Evolutionary conservation across 2,113 vertebrate species (phyloP).

Genomic region (Pterocles burchelli): DNA sequence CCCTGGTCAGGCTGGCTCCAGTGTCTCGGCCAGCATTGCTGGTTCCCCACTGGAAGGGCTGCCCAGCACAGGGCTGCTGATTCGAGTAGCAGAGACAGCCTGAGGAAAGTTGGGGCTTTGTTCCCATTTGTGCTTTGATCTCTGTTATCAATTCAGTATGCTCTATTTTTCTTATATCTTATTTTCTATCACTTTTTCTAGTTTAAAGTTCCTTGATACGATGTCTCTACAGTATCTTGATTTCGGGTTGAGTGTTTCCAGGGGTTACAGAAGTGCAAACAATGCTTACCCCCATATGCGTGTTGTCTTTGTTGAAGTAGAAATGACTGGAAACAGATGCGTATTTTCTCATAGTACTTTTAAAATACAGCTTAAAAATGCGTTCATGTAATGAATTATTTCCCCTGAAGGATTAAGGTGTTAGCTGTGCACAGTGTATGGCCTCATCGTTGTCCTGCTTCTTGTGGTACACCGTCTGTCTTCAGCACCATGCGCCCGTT

Average conservation of each 20-base stretch:
- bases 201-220: neutral
- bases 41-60: neutral
- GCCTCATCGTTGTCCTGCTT: neutral
- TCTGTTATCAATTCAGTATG: neutral
- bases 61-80: neutral
- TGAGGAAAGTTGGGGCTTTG: neutral
- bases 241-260: neutral
- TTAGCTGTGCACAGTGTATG: neutral
- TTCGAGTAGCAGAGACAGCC: neutral
- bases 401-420: neutral
- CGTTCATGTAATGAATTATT: neutral
- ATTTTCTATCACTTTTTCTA: neutral
- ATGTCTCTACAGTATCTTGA: neutral
- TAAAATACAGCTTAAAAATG: neutral
- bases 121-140: neutral
- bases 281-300: neutral
- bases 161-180: neutral
- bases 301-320: neutral
- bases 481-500: neutral
- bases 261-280: neutral
- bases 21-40: neutral
- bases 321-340: neutral
- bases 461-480: neutral
- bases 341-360: neutral
- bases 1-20: neutral